These are phyloP conservation scores for Xestia sexstrigata DNA, from an alignment of 2,888 invertebrate species.

Conservation along the genomic window DNA sequence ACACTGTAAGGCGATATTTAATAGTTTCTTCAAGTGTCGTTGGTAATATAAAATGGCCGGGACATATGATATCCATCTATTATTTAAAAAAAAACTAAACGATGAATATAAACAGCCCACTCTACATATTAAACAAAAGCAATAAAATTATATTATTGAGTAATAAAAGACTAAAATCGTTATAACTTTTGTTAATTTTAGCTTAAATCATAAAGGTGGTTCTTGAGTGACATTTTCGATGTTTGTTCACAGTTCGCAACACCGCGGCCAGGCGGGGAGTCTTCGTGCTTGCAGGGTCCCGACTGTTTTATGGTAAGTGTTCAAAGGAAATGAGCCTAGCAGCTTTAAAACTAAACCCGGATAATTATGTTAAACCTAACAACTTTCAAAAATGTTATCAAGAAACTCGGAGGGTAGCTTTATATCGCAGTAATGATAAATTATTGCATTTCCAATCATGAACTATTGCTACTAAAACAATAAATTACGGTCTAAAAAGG, in stretches of 20 bases:
- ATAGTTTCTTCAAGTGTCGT: slow-evolving; percentile 28
- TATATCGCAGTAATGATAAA: slow-evolving; percentile 11
- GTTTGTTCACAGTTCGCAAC: slow-evolving; percentile 92
- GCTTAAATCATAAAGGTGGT: slow-evolving; percentile 35
- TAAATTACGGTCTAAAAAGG: background rate
- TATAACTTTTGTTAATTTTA: slow-evolving; percentile 45
- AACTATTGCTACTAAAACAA: background rate
- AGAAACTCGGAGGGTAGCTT: slow-evolving; percentile 17
- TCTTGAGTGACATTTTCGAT: slow-evolving; percentile 77
- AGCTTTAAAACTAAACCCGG: slow-evolving; percentile 17
- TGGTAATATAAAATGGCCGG: slow-evolving; percentile 39
- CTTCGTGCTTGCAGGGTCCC: slow-evolving; percentile 93
- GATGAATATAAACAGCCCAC: slow-evolving; percentile 43
- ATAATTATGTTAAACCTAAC: slow-evolving; percentile 37
- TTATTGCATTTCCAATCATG: slow-evolving; percentile 3
- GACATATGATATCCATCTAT: slow-evolving; percentile 30
- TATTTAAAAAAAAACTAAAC: slow-evolving; percentile 13
- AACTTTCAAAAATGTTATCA: background rate
- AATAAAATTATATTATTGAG: slow-evolving; percentile 49
- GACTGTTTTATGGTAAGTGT: slow-evolving; percentile 93
- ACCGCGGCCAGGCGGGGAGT: slow-evolving; percentile 92
- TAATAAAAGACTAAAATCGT: slow-evolving; percentile 51
- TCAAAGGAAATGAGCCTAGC: slow-evolving; percentile 42
- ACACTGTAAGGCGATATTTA: slow-evolving; percentile 52
- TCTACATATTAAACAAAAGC: slow-evolving; percentile 41